Base-by-base conservation (phyloP, 2,888 invertebrate genomes). In the Cerceris ruficornis region DNA sequence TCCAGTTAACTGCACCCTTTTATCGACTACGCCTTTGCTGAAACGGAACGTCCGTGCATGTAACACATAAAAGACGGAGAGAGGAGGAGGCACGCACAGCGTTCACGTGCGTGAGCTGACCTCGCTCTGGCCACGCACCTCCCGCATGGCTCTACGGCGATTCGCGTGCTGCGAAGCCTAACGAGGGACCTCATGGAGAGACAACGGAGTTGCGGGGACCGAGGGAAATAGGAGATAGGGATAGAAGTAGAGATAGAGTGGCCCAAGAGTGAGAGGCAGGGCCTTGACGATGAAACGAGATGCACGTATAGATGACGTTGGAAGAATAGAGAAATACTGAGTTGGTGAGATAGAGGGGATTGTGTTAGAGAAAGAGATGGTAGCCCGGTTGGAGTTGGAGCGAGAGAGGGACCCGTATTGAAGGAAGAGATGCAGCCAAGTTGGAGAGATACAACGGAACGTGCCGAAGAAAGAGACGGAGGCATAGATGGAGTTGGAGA, bases 41-140 rank as follows among this genome's bases (percentile, higher is more conserved):
- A 50, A 80, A 75, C 80, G 78, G 77, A 61, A 78, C 68, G 71
- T 55, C 14, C 64, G 68, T 46, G 54, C 68, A 57, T 62, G 50
- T 71, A 77, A 74, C 74, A 49, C 60, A 71, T 72, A 69, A 82
- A 76, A 82, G 50, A 74, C 74, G 42, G 60, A 71, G 69, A 69
- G 80, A 76, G 80, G 50, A 57, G 60, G 50, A 50, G 65, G 65
- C 75, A 81, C 80, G 82, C 79, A 79, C 74, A 69, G 70, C 55
- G 86, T 86, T 84, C 85, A 86, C 85, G 85, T 87, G 89, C 87
- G 88, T 87, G 76, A 81, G 77, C 62, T 89, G 89, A 89, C 90
- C 90, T 90, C 90, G 89, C 82, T 84, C 74, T 86, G 87, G 87
- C 82, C 90, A 90, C 88, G 90, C 88, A 86, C 86, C 87, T 87